Evolutionary conservation across 1,140 invertebrate species (phyloP), one percentile per base, ranked within the genome.

Genomic region (Cyclargus thomasi): DNA sequence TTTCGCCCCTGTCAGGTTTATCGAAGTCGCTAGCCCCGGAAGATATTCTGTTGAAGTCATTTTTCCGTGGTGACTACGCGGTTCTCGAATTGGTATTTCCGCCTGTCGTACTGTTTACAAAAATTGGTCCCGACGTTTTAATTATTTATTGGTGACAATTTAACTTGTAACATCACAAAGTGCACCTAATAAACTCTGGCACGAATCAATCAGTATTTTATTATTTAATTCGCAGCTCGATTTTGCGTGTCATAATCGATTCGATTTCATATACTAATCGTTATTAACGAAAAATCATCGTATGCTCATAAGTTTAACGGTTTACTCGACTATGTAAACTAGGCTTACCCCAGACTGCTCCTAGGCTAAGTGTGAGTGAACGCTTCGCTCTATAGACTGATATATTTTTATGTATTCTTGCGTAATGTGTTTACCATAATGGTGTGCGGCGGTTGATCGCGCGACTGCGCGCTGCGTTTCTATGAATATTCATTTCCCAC

Each of bases 401-500:
- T 84, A 81, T 84, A 82, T 85, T 84, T 85, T 85, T 84, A 85
- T 84, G 83, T 84, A 83, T 76, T 83, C 83, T 80, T 85, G 81
- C 82, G 79, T 29, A 59, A 66, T 66, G 53, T 55, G 57, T 59
- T 66, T 55, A 59, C 55, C 57, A 66, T 67, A 53, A 68, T 55
- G 72, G 69, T 71, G 70, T 68, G 74, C 67, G 74, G 77, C 73
- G 76, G 71, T 77, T 79, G 82, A 77, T 77, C 80, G 82, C 80
- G 80, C 80, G 75, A 66, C 74, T 73, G 74, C 76, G 79, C 70
- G 67, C 75, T 79, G 79, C 55, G 55, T 59, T 59, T 59, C 18
- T 76, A 74, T 74, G 79, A 84, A 85, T 86, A 80, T 81, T 84
- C 82, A 75, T 81, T 90, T 88, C 87, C 87, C 87, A 88, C 87